Evolutionary conservation across 2,888 invertebrate species (phyloP), one percentile per base, ranked within the genome.

Genomic region (Scaptomyza cyrtandrae): DNA sequence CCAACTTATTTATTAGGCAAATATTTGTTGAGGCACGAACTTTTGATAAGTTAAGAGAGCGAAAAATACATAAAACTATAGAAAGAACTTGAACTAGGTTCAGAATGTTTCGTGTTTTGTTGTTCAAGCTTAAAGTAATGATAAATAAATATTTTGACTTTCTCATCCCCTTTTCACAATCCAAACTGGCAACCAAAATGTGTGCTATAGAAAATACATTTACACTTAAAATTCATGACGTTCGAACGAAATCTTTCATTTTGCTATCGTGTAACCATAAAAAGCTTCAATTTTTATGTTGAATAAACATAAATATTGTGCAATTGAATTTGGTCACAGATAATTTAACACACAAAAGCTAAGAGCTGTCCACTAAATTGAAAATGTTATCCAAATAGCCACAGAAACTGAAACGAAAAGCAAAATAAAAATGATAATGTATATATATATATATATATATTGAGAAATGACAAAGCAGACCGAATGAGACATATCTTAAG

Each of bases 401-500:
- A 37, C 16, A 7, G 2, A 33, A 16, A 45, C 31, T 39, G 37
- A 50, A 49, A 39, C 45, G 37, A 6, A 46, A 43, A 37, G 19
- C 35, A 7, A 54, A 49, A 63, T 64, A 55, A 54, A 31, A 46
- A 64, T 35, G 33, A 39, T 37, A 55, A 43, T 16, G 19, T 1
- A 19, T 19, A 19, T 19, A 11, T 64, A 29, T 29, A 29, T 29
- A 33, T 33, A 33, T 33, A 33, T 33, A 44, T 49, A 44, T 44
- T 13, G 16, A 65, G 10, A 48, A 65, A 54, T 48, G 46, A 44
- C 13, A 50, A 45, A 35, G 29, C 27, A 46, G 35, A n/a, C 14
- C 0, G 5, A 35, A 24, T 24, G n/a, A 37, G n/a, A 64, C 43
- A 56, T 62, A 77, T 71, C 80, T 78, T 78, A 78, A 78, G 80